Base-by-base conservation (phyloP, 2,113 vertebrate species). In the Oceanodroma tethys region DNA sequence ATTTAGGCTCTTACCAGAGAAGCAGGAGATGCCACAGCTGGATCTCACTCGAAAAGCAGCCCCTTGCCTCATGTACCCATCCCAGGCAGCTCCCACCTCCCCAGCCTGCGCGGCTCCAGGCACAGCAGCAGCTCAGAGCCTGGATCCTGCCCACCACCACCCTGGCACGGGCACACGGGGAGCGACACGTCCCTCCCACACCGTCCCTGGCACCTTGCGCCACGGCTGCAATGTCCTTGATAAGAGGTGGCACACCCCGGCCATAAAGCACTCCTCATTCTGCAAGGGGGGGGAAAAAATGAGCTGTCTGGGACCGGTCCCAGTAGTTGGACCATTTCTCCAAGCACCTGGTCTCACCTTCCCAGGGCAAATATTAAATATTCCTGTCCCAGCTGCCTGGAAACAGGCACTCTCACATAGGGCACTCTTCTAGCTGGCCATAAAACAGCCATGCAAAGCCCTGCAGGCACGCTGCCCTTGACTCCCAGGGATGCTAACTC, bases 61-160 rank as follows among this genome's bases (percentile, higher is more conserved):
- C 23, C 23, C 21, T 71, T 42, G n/a, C 34, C 53, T 59, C 1
- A 2, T 0, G 6, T 0, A 9, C 3, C 63, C n/a, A 16, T 4
- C 16, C n/a, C 30, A 2, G 60, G 32, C 47, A 12, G 45, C 53
- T 32, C 50, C 22, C 25, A 8, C 25, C 29, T 63, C 29, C 36
- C 32, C 42, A 62, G 56, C 34, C 40, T 25, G 16, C 0, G 0
- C 0, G 2, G 78, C 68, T 81, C 34, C 56, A 17, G 62, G 81
- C 79, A 50, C 65, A 63, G 76, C 76, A 81, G 78, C 50, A 32
- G n/a, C 59, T 47, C 36, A 2, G 1, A 15, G 63, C n/a, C 13
- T 43, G 72, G n/a, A 43, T 66, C 53, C 29, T 42, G 75, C 52
- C 55, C 45, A 47, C 13, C 71, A 16, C 6, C 48, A 6, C 67